Conservation (phyloP, 2,113 vertebrate genomes). For the Chlorodrepanis virens region DNA sequence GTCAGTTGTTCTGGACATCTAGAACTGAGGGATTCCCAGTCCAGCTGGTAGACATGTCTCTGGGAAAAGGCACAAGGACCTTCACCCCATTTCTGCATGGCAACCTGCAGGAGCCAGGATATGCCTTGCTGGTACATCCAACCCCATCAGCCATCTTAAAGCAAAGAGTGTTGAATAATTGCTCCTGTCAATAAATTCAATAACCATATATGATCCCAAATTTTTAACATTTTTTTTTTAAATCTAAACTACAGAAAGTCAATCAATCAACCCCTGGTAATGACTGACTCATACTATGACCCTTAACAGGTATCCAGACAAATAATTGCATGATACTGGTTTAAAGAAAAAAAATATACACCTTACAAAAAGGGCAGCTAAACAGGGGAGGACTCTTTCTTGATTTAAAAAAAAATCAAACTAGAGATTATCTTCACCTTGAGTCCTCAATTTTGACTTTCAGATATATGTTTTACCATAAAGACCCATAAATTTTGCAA, state of each 20-base stretch:
- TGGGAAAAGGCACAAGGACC: neutral
- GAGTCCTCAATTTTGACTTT: neutral
- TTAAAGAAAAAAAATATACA: accelerated
- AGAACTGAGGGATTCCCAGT: neutral
- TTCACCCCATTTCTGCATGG: neutral
- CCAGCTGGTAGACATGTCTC: neutral
- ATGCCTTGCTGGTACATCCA: neutral
- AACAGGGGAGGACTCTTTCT: neutral
- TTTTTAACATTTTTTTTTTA: neutral
- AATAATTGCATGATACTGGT: neutral
- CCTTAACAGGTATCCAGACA: neutral
- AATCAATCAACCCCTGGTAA: neutral
- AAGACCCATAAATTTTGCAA: neutral
- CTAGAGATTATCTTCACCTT: neutral
- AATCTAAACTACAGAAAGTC: neutral
- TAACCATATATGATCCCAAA: accelerated
- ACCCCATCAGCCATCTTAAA: neutral
- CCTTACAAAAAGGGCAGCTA: neutral
- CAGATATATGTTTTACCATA: neutral
- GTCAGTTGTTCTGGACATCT: neutral
- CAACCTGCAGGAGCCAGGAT: neutral
- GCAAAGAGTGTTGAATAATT: neutral
- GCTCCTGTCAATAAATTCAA: neutral
- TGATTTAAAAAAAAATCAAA: neutral
- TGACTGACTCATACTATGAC: too few species aligned